These are phyloP conservation scores for Nomada lathburiana DNA, from an alignment of 2,888 invertebrate genomes.

Conservation along the genomic window DNA sequence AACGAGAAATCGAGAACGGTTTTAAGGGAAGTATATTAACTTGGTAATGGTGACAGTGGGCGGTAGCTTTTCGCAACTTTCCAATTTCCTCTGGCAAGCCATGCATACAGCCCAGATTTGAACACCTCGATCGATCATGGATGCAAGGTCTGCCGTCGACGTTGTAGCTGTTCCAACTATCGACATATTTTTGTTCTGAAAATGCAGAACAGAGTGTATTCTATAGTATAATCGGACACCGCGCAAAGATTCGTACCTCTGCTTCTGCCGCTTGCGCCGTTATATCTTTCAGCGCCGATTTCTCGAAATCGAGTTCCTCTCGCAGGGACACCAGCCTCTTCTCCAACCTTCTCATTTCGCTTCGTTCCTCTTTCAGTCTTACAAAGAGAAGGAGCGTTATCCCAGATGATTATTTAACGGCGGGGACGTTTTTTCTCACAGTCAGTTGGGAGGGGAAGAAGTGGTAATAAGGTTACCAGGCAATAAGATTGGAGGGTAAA, in stretches of 20 bases:
- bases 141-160: conserved; percentile 56
- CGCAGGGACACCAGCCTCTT: conserved; percentile 29
- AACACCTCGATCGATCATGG: conserved; percentile 56
- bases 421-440: background rate
- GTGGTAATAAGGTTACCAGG: background rate
- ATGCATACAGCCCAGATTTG: conserved; percentile 72
- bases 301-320: conserved; percentile 41
- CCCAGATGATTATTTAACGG: background rate
- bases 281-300: conserved; percentile 28
- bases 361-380: conserved; percentile 59
- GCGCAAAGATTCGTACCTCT: background rate
- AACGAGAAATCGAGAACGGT: too few relatives aligned
- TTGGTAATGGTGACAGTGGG: conserved; percentile 75
- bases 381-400: background rate
- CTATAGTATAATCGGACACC: too few relatives aligned
- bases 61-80: conserved; percentile 62
- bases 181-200: conserved; percentile 36
- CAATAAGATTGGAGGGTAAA: too few relatives aligned
- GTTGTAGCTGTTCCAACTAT: conserved; percentile 50
- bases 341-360: conserved; percentile 45
- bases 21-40: conserved; percentile 57
- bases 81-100: conserved; percentile 70
- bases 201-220: background rate
- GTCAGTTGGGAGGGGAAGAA: background rate
- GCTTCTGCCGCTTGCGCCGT: conserved; percentile 17